Conservation (phyloP, 2,113 vertebrate species). For the Triplophysa rosa region DNA sequence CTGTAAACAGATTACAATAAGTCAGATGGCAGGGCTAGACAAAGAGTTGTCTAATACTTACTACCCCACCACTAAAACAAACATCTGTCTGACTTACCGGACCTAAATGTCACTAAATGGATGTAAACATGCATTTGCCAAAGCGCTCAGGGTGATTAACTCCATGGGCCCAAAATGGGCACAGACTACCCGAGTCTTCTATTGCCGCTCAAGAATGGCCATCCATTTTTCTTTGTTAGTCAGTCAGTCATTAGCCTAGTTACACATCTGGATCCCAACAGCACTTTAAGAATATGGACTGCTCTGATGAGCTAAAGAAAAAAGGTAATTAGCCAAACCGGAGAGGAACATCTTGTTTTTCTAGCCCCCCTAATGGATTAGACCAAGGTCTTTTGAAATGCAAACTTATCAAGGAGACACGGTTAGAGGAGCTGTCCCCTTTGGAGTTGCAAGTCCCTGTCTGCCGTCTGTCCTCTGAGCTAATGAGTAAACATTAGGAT, state of each 20-base stretch:
- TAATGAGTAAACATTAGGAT: constrained; percentile 48
- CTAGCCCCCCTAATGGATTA: constrained; percentile 71
- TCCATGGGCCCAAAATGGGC: constrained; percentile 46
- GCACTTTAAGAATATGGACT: constrained; percentile 72
- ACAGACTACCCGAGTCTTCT: constrained; percentile 67
- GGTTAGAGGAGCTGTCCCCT: constrained; percentile 47
- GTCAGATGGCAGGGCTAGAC: constrained; percentile 23
- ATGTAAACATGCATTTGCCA: constrained; percentile 43
- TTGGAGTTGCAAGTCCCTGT: constrained; percentile 34
- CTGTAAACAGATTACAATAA: constrained; percentile 37
- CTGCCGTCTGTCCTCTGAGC: constrained; percentile 43
- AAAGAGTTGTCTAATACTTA: constrained; percentile 41
- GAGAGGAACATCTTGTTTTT: constrained; percentile 73
- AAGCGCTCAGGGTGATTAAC: constrained; percentile 30
- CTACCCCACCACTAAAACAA: constrained; percentile 39
- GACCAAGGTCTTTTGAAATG: constrained; percentile 78
- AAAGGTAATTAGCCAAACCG: constrained; percentile 72
- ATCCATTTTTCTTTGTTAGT: constrained; percentile 78
- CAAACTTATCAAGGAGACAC: constrained; percentile 71
- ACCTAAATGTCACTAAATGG: constrained; percentile 46
- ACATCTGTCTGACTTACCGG: constrained; percentile 44
- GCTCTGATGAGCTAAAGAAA: constrained; percentile 60
- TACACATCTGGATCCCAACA: constrained; percentile 77
- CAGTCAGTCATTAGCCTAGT: constrained; percentile 79
- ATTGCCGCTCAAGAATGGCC: constrained; percentile 62